Conservation (phyloP, 92 coral and sea anemone species). For the Epizoanthus illoricatus region DNA sequence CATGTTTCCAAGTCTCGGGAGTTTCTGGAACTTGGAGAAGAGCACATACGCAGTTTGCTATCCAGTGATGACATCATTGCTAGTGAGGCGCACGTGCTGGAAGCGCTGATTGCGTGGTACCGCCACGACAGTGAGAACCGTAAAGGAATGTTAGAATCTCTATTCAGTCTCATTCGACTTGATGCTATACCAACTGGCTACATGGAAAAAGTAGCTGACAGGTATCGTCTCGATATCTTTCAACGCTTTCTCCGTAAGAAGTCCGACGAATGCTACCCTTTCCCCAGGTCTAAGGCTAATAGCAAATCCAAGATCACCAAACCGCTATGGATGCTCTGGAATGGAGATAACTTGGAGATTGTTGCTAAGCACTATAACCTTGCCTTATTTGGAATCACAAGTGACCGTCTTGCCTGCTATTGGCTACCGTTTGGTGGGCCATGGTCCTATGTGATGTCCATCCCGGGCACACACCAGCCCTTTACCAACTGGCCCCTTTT, state of each 20-base stretch:
- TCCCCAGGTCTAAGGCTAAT: conserved; percentile 31
- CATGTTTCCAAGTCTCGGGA: conserved; percentile 46
- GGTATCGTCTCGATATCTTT: conserved; percentile 41
- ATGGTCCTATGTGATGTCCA: conserved; percentile 62
- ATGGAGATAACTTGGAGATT: conserved; percentile 43
- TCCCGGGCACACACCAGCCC: conserved; percentile 56
- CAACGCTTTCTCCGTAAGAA: conserved; percentile 44
- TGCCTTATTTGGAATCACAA: conserved; percentile 60
- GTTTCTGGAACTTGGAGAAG: conserved; percentile 51
- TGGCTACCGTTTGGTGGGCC: conserved; percentile 67
- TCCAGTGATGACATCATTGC: conserved; percentile 66
- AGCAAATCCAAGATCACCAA: conserved; percentile 24
- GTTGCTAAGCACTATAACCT: conserved; percentile 53
- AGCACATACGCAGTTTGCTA: conserved; percentile 48
- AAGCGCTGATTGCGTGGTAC: conserved; percentile 58
- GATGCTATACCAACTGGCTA: conserved; percentile 54
- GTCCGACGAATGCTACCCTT: conserved; percentile 34
- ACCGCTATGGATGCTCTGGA: conserved; percentile 45
- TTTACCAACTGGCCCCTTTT: conserved; percentile 48
- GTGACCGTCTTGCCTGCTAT: conserved; percentile 46
- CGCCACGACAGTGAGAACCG: conserved; percentile 47
- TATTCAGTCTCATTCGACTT: conserved; percentile 52
- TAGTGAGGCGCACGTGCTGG: conserved; percentile 60
- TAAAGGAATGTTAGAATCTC: conserved; percentile 40
- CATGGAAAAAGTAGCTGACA: conserved; percentile 49